Conservation (phyloP, 2,113 vertebrate species). For the Platichthys flesus region DNA sequence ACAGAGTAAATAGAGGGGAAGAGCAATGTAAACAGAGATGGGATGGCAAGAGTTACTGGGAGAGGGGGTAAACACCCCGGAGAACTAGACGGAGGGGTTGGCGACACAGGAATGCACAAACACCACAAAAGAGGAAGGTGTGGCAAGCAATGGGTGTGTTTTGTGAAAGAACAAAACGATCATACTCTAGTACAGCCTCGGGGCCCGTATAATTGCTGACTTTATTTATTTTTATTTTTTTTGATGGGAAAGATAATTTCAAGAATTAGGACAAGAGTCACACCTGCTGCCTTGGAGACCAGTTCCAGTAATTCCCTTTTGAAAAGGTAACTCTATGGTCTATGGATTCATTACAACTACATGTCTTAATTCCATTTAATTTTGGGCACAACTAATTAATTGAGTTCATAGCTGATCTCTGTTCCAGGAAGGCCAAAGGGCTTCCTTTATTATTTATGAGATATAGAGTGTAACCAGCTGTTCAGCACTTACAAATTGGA, state of each 20-base stretch:
- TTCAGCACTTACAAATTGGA: constrained; percentile 55
- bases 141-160: constrained; percentile 18
- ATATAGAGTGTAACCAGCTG: constrained; percentile 64
- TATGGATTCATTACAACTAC: constrained; percentile 21
- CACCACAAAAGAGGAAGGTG: constrained; percentile 50
- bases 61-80: constrained; percentile 74
- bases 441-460: constrained; percentile 60
- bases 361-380: constrained; percentile 28
- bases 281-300: not conserved
- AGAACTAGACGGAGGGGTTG: constrained; percentile 62
- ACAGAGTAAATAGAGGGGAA: constrained; percentile 80
- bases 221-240: constrained; percentile 11
- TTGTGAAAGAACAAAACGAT: constrained; percentile 18
- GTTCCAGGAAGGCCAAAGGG: constrained; percentile 17
- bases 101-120: constrained; percentile 71
- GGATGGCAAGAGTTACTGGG: constrained; percentile 70
- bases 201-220: not conserved
- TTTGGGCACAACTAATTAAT: constrained; percentile 34
- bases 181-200: not conserved
- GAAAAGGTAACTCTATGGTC: not conserved
- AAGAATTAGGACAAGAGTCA: constrained; percentile 2
- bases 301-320: constrained; percentile 6
- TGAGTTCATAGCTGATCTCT: constrained; percentile 14
- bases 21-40: constrained; percentile 81
- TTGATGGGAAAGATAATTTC: constrained; percentile 1